Conservation (phyloP, 2,113 vertebrate species). For the Prinia subflava region DNA sequence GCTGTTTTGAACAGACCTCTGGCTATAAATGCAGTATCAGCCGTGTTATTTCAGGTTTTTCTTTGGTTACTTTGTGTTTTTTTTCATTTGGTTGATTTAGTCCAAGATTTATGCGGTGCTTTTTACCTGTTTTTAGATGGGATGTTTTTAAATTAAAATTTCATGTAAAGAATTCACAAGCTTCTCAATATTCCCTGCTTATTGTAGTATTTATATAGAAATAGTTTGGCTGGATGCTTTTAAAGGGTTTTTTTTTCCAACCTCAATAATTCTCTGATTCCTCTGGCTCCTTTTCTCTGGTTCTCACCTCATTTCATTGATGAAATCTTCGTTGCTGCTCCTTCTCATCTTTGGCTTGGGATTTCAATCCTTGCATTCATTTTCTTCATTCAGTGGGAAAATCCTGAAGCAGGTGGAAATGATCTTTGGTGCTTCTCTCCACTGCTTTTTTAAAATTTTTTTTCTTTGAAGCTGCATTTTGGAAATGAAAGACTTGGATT, state of each 20-base stretch:
- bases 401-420: neutral
- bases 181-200: neutral
- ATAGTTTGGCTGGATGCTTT: neutral
- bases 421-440: neutral
- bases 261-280: neutral
- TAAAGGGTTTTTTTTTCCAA: neutral
- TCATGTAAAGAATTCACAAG: neutral
- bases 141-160: neutral
- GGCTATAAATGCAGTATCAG: neutral
- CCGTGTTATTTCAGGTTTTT: neutral
- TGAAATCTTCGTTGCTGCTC: neutral
- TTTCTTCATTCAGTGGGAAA: neutral
- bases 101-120: neutral
- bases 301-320: neutral
- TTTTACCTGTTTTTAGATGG: neutral
- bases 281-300: neutral
- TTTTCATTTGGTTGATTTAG: neutral
- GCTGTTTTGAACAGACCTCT: neutral
- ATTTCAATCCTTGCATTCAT: neutral
- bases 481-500: neutral
- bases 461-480: neutral
- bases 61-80: neutral
- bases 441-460: rapidly evolving
- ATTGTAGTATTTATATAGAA: neutral
- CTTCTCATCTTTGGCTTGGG: neutral